Evolutionary conservation across 1,140 invertebrate genomes (phyloP).

Genomic region (Monomorium pharaonis): DNA sequence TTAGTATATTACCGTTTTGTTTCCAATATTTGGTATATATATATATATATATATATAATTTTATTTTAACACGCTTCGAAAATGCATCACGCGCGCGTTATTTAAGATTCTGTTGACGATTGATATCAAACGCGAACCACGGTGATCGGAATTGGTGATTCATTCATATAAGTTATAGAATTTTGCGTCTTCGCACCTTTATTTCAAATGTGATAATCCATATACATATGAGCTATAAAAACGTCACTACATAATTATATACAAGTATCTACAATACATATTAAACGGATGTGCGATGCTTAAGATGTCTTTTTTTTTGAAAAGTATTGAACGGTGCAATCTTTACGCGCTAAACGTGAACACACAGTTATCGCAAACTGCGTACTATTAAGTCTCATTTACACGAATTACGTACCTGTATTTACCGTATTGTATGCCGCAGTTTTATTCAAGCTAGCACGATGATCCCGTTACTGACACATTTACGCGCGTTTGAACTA

Average conservation of each 20-base stretch:
- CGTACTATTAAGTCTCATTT: neutral
- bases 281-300: conserved; percentile 7
- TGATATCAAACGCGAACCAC: neutral
- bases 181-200: conserved; percentile 71
- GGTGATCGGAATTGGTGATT: conserved; percentile 22
- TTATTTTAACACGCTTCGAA: neutral
- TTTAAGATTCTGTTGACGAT: neutral
- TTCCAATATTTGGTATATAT: neutral
- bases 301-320: conserved; percentile 34
- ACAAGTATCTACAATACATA: conserved; percentile 62
- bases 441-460: conserved; percentile 13
- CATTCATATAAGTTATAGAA: conserved; percentile 55
- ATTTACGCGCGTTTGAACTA: conserved; percentile 1
- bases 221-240: conserved; percentile 66
- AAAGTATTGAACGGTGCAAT: neutral
- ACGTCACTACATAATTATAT: conserved; percentile 23
- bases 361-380: neutral
- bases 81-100: neutral
- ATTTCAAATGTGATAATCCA: conserved; percentile 80
- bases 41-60: neutral
- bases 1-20: neutral
- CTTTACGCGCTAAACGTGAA: neutral
- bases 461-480: neutral
- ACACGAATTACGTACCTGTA: neutral
- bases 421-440: neutral